Percentiles rank a stretch among this genome's conserved stretches.
Conservation (phyloP, 2,113 vertebrate species). For the Rhodinocichla rosea region DNA sequence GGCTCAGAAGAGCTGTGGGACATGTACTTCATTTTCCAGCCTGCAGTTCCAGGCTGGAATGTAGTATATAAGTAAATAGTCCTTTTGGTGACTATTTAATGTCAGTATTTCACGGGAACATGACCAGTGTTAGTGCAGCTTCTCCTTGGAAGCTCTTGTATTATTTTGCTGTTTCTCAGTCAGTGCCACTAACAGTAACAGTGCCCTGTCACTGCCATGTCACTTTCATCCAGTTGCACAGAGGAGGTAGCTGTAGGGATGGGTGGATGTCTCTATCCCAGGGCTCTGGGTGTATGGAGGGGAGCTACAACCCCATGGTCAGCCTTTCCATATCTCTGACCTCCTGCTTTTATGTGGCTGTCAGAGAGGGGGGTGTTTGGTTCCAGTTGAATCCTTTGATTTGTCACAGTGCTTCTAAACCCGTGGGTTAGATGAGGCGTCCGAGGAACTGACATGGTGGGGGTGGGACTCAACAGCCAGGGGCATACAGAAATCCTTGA, state of each 20-base stretch:
- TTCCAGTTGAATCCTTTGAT: neutral
- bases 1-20: neutral
- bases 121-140: neutral
- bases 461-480: neutral
- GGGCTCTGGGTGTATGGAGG: neutral
- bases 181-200: no score
- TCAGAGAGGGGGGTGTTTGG: neutral
- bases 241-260: no score
- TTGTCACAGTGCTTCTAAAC: neutral
- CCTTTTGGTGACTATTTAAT: neutral
- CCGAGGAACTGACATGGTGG: fast-evolving
- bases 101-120: neutral
- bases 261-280: neutral
- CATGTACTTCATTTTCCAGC: neutral
- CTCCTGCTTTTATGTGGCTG: neutral
- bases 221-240: neutral
- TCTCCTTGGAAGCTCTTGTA: neutral
- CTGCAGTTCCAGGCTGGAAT: fast-evolving
- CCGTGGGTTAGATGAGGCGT: neutral
- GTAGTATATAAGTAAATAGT: no score
- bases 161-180: fast-evolving
- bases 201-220: neutral
- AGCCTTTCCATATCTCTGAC: neutral
- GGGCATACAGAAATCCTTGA: neutral
- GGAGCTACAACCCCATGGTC: neutral